Evolutionary conservation across 2,888 invertebrate genomes (phyloP), one percentile per base, ranked within the genome.

Genomic region (Colostygia pectinataria): DNA sequence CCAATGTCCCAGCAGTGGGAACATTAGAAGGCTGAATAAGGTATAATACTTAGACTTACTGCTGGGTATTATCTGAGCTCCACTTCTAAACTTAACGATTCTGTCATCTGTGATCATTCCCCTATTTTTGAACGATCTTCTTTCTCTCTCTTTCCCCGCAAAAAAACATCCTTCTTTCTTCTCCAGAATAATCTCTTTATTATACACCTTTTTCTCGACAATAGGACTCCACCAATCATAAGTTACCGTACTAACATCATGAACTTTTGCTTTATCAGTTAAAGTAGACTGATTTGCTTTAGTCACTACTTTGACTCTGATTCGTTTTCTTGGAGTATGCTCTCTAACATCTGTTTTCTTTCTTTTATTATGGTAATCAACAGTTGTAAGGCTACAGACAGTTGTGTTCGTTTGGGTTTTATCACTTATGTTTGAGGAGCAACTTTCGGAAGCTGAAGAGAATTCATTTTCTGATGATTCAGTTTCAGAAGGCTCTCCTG

Each of bases 201-300:
- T 20, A 4, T 3, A 44, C 2, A 40, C 18, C 2, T 71, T 81
- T 50, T 60, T 77, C 23, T 85, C 82, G 0, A 74, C 12, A 1
- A 81, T 58, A 0, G 84, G 83, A 55, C 79, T 83, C 81, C 84
- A 85, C 83, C 84, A 86, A 45, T 83, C 83, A 8, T 66, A 55
- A 0, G 80, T 83, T 0, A 61, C 29, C 0, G 81, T 83, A 25
- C 79, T 78, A 0, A 69, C 73, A 29, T 83, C 72, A 24, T 71
- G 63, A 0, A 68, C 32, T 1, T 13, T 57, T 0, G 62, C 41
- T 20, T 34, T 63, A 0, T 78, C 73, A 0, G 77, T 80, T 0
- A 53, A 20, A 0, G 77, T 80, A 0, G 69, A 66, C 37, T 66
- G 72, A 40, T 80, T 77, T 0, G 63, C 25, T 38, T 74, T 81